Evolutionary conservation across 1,140 invertebrate genomes (phyloP), one percentile per base, ranked within the genome.

Genomic region (Phortica variegata): DNA sequence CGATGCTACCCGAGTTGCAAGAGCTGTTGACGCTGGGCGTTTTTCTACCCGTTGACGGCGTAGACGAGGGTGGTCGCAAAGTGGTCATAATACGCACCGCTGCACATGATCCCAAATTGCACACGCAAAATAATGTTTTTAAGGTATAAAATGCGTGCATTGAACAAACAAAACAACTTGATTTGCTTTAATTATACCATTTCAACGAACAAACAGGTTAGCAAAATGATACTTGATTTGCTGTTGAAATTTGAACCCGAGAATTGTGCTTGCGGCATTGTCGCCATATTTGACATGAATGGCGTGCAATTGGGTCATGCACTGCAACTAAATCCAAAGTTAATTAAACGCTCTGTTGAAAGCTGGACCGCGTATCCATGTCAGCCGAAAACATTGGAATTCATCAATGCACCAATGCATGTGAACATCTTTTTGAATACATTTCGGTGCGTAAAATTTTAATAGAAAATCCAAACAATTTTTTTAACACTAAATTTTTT

Each of bases 361-460:
- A 77, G 83, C 4, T 87, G 84, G 85, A 84, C 85, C 75, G 83
- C 84, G 26, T 89, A 89, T 62, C 87, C 88, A 5, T 78, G 84
- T 7, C 79, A 86, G 53, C 81, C 86, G 12, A 84, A 85, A 57
- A 77, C 82, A 1, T 70, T 89, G 18, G 83, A 89, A 55, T 89
- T 87, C 60, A 77, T 89, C 2, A 87, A 90, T 69, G 80, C 85
- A 2, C 87, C 87, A 0, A 56, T 65, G 2, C 81, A 88, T 54
- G 79, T 89, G 12, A 86, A 88, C 59, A 75, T 85, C 4, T 76
- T 90, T 3, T 74, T 90, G 17, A 83, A 82, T 39, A 79, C 90
- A 8, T 84, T 89, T 45, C 83, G 83, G 69, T 79, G 66, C 0
- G 46, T 43, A 10, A 46, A 3, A 9, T 10, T 9, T 29, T 1